Base-by-base conservation (phyloP, 2,797 vertebrate genomes). In the Pangasius djambal region DNA sequence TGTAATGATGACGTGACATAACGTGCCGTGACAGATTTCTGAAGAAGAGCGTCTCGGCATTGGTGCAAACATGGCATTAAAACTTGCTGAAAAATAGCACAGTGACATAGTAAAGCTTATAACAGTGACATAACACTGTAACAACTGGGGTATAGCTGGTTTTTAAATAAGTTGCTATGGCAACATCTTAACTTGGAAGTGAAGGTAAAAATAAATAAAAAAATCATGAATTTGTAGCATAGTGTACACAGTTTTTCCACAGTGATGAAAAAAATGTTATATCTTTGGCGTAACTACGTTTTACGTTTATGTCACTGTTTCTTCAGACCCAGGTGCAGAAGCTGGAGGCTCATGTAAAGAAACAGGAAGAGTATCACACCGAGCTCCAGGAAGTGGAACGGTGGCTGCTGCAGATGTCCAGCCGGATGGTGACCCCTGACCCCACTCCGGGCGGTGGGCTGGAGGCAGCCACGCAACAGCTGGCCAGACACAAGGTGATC, bases 351-450 rank as follows among this genome's bases (percentile, higher is more conserved):
- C 97, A 97, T 94, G 97, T 99, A 89, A 98, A 96, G 94, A 98
- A 98, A 89, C 99, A 99, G 48, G 98, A 99, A 91, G 95, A 94
- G 37, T 99, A 99, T 91, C 97, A 98, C 37, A 95, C 94, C 13
- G 97, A 98, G 90, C 97, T 99, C n/a, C 99, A 99, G 93, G 98
- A 99, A 92, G 97, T 97, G 12, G 99, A 99, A 85, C 98, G 97
- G 82, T 99, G 98, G 98, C 95, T 99, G 84, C 95, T 99, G 44
- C 98, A 99, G 93, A 99, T 99, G 97, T 99, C 98, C 16, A 97
- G 97, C 95, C 95, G 97, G 89, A 96, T 99, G 95, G 97, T 98
- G 92, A 97, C 97, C 5, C 97, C 97, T 22, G 98, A 98, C 89
- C 96, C 98, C 18, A 93, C 97, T 89, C 96, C 97, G 91, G 96